These are phyloP conservation scores for Zygaena filipendulae DNA, from an alignment of 2,888 invertebrate genomes.

Conservation along the genomic window DNA sequence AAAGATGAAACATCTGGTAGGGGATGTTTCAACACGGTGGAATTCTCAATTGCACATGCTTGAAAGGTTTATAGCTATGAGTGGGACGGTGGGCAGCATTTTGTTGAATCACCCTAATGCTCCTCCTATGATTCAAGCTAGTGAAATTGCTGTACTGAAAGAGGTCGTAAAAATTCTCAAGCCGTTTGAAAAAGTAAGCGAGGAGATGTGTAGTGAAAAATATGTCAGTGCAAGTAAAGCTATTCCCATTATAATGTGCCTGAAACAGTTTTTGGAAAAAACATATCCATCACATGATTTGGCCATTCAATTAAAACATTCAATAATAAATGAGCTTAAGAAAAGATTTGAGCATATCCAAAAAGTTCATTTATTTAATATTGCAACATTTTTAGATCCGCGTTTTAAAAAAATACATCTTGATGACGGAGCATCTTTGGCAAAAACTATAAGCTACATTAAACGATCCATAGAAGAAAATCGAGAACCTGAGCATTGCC, in stretches of 20 bases:
- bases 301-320: conserved; percentile 18
- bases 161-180: conserved; percentile 20
- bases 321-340: conserved; percentile 17
- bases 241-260: conserved; percentile 22
- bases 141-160: conserved; percentile 20
- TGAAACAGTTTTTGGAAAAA: conserved; percentile 18
- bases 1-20: conserved; percentile 20
- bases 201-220: conserved; percentile 24
- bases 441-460: conserved; percentile 18
- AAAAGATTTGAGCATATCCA: conserved; percentile 19
- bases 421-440: no score
- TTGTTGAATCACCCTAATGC: conserved; percentile 20
- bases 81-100: conserved; percentile 17
- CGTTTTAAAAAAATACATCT: conserved; percentile 21
- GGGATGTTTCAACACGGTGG: conserved; percentile 24
- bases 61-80: conserved; percentile 16
- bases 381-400: conserved; percentile 14
- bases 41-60: conserved; percentile 20
- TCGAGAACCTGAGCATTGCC: conserved; percentile 14
- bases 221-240: conserved; percentile 23
- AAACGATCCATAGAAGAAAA: conserved; percentile 18
- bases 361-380: conserved; percentile 19
- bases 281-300: conserved; percentile 17
- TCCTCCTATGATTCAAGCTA: conserved; percentile 23
- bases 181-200: conserved; percentile 23